Conservation (phyloP, 2,113 vertebrate genomes). For the Coreoperca whiteheadi region DNA sequence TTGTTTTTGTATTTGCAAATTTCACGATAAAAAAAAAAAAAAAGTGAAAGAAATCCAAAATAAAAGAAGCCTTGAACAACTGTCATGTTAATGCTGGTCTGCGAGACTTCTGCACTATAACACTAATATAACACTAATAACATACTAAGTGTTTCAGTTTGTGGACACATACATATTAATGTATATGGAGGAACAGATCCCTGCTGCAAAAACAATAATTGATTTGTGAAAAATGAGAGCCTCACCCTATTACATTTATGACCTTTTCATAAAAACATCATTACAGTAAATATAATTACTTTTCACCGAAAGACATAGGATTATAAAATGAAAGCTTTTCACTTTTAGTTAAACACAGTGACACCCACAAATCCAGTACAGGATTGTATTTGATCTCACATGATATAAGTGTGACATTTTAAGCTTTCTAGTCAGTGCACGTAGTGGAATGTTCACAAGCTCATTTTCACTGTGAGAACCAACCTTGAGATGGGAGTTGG, state of each 20-base stretch:
- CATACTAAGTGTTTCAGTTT: too few relatives aligned
- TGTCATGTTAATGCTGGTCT: neutral
- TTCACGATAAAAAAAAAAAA: too few relatives aligned
- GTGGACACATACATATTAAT: too few relatives aligned
- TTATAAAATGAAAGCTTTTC: neutral
- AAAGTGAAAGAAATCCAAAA: too few relatives aligned
- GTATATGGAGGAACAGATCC: neutral
- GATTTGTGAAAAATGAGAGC: neutral
- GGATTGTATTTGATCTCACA: conserved; percentile 44
- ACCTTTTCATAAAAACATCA: conserved; percentile 10
- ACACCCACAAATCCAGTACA: conserved; percentile 17
- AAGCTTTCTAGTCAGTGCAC: conserved; percentile 63
- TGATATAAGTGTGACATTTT: conserved; percentile 55
- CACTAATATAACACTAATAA: too few relatives aligned
- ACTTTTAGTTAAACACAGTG: conserved; percentile 3
- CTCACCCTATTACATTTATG: neutral
- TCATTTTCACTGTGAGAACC: conserved; percentile 69
- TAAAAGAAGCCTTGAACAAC: neutral
- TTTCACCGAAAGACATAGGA: neutral
- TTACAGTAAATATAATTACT: neutral
- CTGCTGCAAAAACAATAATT: neutral
- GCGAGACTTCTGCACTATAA: neutral
- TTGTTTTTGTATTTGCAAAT: too few relatives aligned
- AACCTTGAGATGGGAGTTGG: conserved; percentile 45
- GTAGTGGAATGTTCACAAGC: conserved; percentile 71